Base-by-base conservation (phyloP, 2,888 invertebrate genomes). In the Drosophila greeni region DNA sequence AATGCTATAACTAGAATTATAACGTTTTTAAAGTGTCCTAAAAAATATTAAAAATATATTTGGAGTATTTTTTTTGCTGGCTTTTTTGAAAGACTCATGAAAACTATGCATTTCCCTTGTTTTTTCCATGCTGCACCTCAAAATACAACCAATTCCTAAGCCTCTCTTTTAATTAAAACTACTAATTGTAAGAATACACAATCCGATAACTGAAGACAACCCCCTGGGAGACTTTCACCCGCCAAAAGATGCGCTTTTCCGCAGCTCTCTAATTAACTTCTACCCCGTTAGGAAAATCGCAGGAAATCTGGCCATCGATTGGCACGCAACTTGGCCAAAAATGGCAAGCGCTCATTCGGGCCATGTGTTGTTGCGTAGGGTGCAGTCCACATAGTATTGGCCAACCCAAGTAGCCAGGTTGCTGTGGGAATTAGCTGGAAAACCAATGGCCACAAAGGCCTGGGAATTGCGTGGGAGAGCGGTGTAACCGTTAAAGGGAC, bases 401-500 rank as follows among this genome's bases (percentile, higher is more conserved):
- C 61, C 64, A 49, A 61, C 49, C 47, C 60, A 48, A 48, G 47
- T 55, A 26, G 40, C 61, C 16, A 62, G 39, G 43, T 52, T 40
- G 65, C 31, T 52, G 62, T 64, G 51, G 67, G 67, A 64, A 65
- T 64, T 45, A 53, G 36, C 23, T 18, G 12, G 24, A 42, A 45
- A 57, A 18, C 67, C 67, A 69, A 69, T 67, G 70, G 52, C 43
- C 59, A 39, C n/a, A 45, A 33, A 39, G 45, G 45, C 31, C 37
- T 37, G 37, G n/a, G 26, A 53, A 29, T 49, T 40, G 61, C 70
- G 67, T 67, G 67, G 70, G 67, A 40, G 48, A 34, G 36, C 26
- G 16, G 40, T 20, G 40, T 40, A 18, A 34, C 42, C 62, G 53
- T 26, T 73, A 75, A 66, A 75, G 79, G 82, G 82, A 49, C 65